phyloP scores from a whole-genome alignment of 2,888 invertebrate genomes.

The Candidula unifasciata region DNA sequence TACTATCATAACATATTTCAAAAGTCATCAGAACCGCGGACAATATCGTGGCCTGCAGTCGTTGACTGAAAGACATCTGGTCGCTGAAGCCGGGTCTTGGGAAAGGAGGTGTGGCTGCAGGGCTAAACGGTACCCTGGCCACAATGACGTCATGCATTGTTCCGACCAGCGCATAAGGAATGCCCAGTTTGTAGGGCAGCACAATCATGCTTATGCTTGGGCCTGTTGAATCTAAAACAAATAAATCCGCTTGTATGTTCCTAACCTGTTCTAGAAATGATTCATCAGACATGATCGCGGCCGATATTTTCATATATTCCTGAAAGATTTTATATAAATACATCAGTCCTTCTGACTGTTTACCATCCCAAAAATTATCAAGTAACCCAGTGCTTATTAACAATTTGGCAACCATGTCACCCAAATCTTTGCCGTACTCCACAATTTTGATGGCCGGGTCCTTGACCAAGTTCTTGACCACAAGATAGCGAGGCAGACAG shows the following conservation, averaged over 20 bases:
- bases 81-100: constrained; percentile 24
- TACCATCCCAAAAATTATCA: constrained; percentile 14
- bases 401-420: not conserved
- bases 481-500: constrained; percentile 16
- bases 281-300: constrained; percentile 28
- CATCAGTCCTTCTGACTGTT: not conserved
- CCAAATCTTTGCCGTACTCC: constrained; percentile 22
- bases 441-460: constrained; percentile 17
- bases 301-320: not conserved
- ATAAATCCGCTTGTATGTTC: constrained; percentile 46
- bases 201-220: constrained; percentile 49
- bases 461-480: not conserved
- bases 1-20: constrained; percentile 49
- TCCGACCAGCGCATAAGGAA: constrained; percentile 51
- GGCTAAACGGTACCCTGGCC: constrained; percentile 50
- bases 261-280: constrained; percentile 34
- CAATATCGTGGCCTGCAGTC: constrained; percentile 33
- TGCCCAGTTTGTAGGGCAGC: constrained; percentile 51
- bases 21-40: constrained; percentile 20
- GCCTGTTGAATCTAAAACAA: constrained; percentile 51
- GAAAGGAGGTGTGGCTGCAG: constrained; percentile 35
- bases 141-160: constrained; percentile 44
- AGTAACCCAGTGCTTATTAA: not conserved
- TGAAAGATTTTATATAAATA: not conserved
- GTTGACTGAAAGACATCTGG: constrained; percentile 44